Evolutionary conservation across 2,888 invertebrate species (phyloP), one percentile per base, ranked within the genome.

Genomic region (Dolichopus griseipennis): DNA sequence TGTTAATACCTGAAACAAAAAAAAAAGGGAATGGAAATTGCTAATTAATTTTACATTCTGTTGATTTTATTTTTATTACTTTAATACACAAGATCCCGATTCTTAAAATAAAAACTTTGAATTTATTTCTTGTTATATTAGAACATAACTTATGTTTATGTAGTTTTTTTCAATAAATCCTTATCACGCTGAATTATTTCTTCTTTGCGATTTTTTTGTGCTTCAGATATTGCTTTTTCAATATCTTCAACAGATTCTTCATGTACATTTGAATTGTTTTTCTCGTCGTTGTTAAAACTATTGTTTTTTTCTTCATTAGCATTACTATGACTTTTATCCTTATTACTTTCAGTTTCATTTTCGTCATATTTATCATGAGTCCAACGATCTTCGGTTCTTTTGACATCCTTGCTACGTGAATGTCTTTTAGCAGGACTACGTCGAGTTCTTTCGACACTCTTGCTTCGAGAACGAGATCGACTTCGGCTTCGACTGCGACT

Each of bases 371-470:
- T 84, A 83, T 73, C 84, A 82, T 73, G 84, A 76, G 71, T 83
- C 83, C 76, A 85, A 83, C 77, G 84, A 81, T 69, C 82, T 75
- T 74, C 82, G 72, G 64, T 61, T 18, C 37, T 52, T 15, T 65
- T 69, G 33, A 64, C 68, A 69, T 83, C 83, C 15, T 52, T 52
- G 18, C 84, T 85, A 72, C 84, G 84, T 67, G 88, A 83, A 67
- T 88, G 88, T 69, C 85, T 79, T 70, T 87, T 87, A 15, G 52
- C 72, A 83, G 84, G 65, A 88, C 83, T 7, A 88, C 89, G 84
- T 80, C 89, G 89, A 43, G 90, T 85, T 79, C 86, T 88, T 61
- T 83, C 80, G 22, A 80, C 78, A 27, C 82, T 77, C 27, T 79
- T 77, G 61, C 76, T 77, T 43, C 75, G 80, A 66, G 81, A 73